Conservation (phyloP, 1,140 invertebrate genomes). For the Dufourea novaeangliae region DNA sequence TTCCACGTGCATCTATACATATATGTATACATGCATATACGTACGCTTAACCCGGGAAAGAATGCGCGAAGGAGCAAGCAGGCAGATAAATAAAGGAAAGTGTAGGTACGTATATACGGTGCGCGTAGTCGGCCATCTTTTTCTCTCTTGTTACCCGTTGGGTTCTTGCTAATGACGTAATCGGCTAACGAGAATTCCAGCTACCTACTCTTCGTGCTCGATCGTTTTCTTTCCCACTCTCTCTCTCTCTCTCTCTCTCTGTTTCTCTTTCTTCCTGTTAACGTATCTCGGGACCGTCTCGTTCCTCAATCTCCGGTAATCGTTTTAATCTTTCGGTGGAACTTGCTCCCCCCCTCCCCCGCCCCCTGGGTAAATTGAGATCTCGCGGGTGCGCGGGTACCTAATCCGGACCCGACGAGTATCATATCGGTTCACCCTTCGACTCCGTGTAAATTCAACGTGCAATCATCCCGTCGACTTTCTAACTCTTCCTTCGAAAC, state of each 20-base stretch:
- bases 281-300: slow-evolving; percentile 34
- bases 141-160: slow-evolving; percentile 56
- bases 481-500: no score
- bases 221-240: slow-evolving; percentile 45
- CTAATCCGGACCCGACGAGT: neutral
- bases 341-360: slow-evolving; percentile 6
- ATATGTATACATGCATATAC: no score
- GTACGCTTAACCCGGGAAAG: slow-evolving; percentile 8
- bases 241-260: slow-evolving; percentile 25
- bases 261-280: neutral
- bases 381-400: slow-evolving; percentile 32
- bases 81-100: slow-evolving; percentile 7
- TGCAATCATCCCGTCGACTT: no score
- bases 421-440: slow-evolving; percentile 25
- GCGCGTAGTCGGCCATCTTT: neutral
- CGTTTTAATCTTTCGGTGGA: slow-evolving; percentile 61
- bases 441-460: neutral
- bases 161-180: slow-evolving; percentile 64
- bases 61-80: neutral
- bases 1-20: neutral
- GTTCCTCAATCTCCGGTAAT: slow-evolving; percentile 63
- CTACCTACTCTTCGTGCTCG: slow-evolving; percentile 22
- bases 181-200: slow-evolving; percentile 60
- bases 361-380: slow-evolving; percentile 61
- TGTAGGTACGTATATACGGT: slow-evolving; percentile 6